Evolutionary conservation across 2,888 invertebrate genomes (phyloP), one percentile per base, ranked within the genome.

Genomic region (Tachystola acroxantha): DNA sequence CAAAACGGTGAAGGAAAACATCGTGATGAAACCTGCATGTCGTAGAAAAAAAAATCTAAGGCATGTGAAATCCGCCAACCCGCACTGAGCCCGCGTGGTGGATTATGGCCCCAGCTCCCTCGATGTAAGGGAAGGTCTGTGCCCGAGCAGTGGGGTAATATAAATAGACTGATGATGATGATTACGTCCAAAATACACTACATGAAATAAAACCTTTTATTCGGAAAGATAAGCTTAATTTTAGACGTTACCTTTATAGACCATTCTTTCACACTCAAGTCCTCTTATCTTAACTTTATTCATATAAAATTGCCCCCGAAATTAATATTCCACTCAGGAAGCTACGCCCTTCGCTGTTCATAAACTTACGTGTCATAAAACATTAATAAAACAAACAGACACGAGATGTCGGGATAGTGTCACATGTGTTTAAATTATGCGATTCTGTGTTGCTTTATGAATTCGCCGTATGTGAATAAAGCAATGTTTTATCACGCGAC

Each of bases 271-370:
- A 14, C 16, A 30, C 31, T 31, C 13, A 45, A 41, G 48, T 48
- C 47, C 45, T 37, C 43, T 32, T 39, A 48, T 52, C 41, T 48
- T 47, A 45, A 60, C 60, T 62, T 57, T 44, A 46, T 54, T 47
- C 43, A 45, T 49, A 42, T 55, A 54, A 56, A 53, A 48, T 43
- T 50, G 58, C 31, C 46, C 52, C 43, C 45, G 38, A 57, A 55
- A 65, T 72, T 73, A 69, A 63, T 70, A 74, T 74, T 73, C 71
- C 48, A 37, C 41, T 58, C 65, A 57, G 48, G 57, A 42, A 45
- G 39, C 7, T 4, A 4, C 13, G 37, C 48, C 46, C 40, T 52
- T 50, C 46, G 48, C 53, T 55, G 52, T 53, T 56, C 59, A 60
- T 50, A 46, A 56, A 51, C 44, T 45, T 40, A 33, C 34, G 34